Evolutionary conservation across 2,113 vertebrate species (phyloP), one percentile per base, ranked within the genome.

Genomic region (Lota lota): DNA sequence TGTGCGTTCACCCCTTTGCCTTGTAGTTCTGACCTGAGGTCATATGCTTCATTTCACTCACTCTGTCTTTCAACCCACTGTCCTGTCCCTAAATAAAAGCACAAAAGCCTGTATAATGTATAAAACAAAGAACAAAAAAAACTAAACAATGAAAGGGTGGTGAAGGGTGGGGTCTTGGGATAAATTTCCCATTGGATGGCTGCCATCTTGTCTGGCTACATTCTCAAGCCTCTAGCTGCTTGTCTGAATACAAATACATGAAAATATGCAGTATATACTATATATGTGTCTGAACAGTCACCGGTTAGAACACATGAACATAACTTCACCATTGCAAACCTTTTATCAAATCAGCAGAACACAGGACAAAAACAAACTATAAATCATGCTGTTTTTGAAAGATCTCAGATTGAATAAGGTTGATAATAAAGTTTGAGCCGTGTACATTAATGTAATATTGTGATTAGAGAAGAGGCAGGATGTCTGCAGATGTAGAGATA

Each of bases 221-320:
- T 33, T 28, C 28, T 68, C 17, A 59, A 68, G 71, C 56, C 54
- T 28, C 58, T 67, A 53, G 75, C 69, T 70, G 59, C 8, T 3
- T 4, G 56, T 72, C 63, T 73, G 76, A 74, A 82, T 14, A 19
- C 10, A 24, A 62, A 61, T 59, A 71, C 22, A 7, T 54, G 66
- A 63, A 71, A 11, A 0, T 62, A 33, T 70, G 73, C 73, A 61
- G 65, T 59, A 69, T 68, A 67, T 81, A 61, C 66, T 78, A 64
- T 68, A 79, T 58, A 19, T 58, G 86, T 83, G 73, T 85, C 83
- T 89, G 84, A 85, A 36, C 74, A 79, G 83, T 89, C 90, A 89
- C 77, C 82, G 78, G 85, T 85, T 82, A 73, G 66, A 78, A 73
- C 81, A 79, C 79, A 83, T 78, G 75, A n/a, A 0, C 76, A 70